Evolutionary conservation across 92 coral and sea anemone species (phyloP).

Genomic region (Paragorgia papillata): DNA sequence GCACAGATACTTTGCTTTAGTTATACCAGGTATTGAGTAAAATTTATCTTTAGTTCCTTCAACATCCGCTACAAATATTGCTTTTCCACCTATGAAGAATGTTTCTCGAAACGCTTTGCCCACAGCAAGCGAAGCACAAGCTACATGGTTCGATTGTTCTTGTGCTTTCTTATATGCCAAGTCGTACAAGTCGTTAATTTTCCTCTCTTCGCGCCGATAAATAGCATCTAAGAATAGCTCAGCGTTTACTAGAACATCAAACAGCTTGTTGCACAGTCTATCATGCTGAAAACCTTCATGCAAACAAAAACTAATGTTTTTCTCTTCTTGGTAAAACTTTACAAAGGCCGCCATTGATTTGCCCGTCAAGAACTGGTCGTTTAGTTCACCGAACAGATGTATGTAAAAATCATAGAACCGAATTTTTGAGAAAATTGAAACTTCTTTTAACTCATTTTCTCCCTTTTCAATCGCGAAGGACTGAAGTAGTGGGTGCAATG

Average conservation of each 20-base stretch:
- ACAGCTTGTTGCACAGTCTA: neutral
- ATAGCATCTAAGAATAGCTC: slow-evolving; percentile 32
- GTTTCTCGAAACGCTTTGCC: slow-evolving; percentile 23
- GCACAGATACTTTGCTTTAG: slow-evolving; percentile 39
- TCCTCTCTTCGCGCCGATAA: neutral
- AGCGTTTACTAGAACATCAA: slow-evolving; percentile 20
- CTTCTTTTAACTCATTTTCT: slow-evolving; percentile 23
- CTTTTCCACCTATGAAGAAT: neutral
- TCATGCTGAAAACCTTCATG: slow-evolving; percentile 10
- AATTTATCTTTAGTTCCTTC: neutral
- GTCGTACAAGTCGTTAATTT: slow-evolving; percentile 11
- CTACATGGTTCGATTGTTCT: neutral
- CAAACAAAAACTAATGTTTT: slow-evolving; percentile 28
- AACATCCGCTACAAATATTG: neutral
- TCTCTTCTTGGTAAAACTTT: slow-evolving; percentile 26
- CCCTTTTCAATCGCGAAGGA: slow-evolving; percentile 46
- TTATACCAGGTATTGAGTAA: neutral
- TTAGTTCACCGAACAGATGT: slow-evolving; percentile 2
- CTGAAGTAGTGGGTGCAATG: slow-evolving; percentile 36
- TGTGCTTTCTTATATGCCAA: slow-evolving; percentile 16
- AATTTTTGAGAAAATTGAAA: neutral
- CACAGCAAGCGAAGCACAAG: neutral
- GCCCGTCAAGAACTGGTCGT: slow-evolving; percentile 30
- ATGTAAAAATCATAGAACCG: slow-evolving; percentile 24
- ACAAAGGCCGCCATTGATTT: slow-evolving; percentile 32